These are phyloP conservation scores for Daktulosphaira vitifoliae DNA, from an alignment of 1,140 invertebrate genomes.

Conservation along the genomic window DNA sequence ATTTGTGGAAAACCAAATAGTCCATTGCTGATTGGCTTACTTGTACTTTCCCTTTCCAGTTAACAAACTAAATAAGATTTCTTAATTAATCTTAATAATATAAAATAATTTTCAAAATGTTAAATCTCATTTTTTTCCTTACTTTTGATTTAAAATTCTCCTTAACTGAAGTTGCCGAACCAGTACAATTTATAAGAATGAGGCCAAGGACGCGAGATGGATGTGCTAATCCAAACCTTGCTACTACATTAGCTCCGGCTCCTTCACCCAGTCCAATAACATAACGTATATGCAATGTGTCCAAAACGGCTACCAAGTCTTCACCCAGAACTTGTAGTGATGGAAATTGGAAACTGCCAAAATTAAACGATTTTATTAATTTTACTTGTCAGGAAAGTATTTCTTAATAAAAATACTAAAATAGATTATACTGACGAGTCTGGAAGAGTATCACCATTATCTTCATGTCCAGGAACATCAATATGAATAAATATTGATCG, in stretches of 20 bases:
- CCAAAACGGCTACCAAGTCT: slow-evolving; percentile 70
- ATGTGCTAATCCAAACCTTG: slow-evolving; percentile 71
- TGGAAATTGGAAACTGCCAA: slow-evolving; percentile 64
- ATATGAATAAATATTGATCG: slow-evolving; percentile 81
- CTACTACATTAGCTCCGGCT: slow-evolving; percentile 79
- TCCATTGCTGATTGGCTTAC: slow-evolving; percentile 71
- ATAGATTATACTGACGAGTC: slow-evolving; percentile 50
- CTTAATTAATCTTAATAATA: not conserved
- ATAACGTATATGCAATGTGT: slow-evolving; percentile 67
- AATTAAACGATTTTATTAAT: too few species aligned
- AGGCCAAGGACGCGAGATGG: slow-evolving; percentile 66
- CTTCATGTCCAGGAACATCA: slow-evolving; percentile 80
- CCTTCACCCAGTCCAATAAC: slow-evolving; percentile 81
- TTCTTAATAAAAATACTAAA: too few species aligned
- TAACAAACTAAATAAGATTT: slow-evolving; percentile 54
- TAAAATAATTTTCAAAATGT: not conserved
- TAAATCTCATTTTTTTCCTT: slow-evolving; percentile 28
- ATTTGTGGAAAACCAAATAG: slow-evolving; percentile 80
- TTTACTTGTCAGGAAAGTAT: not conserved
- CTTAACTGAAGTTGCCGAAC: slow-evolving; percentile 74
- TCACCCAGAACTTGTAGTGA: slow-evolving; percentile 73
- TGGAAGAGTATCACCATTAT: slow-evolving; percentile 60
- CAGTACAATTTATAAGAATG: slow-evolving; percentile 79
- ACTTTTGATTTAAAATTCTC: slow-evolving; percentile 80
- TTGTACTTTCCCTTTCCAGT: slow-evolving; percentile 57